A percentile compares a stretch with the other conserved stretches of the same genome.
Conservation (phyloP, 2,113 vertebrate genomes). For the Cepphus grylle region DNA sequence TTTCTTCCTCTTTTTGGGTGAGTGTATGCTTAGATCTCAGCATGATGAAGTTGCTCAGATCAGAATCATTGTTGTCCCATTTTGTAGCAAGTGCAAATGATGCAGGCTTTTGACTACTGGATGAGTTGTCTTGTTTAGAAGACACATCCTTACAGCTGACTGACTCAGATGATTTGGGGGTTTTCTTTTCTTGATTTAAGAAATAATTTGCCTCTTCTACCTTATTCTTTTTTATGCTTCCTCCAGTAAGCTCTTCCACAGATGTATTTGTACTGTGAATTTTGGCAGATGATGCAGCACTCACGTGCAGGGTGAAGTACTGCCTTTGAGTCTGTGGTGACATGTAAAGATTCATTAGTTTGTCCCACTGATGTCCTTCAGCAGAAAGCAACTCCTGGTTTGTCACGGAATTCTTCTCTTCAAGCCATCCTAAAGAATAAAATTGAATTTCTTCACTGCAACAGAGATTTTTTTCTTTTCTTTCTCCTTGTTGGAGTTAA, state of each 20-base stretch:
- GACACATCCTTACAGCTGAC: not conserved
- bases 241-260: not conserved
- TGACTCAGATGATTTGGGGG: not conserved
- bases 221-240: slow-evolving; percentile 20
- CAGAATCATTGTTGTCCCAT: slow-evolving; percentile 35
- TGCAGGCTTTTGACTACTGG: not conserved
- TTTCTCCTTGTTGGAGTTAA: not conserved
- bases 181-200: slow-evolving; percentile 4
- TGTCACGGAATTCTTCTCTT: not conserved
- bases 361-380: not conserved
- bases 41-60: slow-evolving; percentile 75
- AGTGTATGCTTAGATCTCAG: slow-evolving; percentile 67
- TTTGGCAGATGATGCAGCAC: not conserved
- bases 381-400: not conserved
- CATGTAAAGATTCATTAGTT: not conserved
- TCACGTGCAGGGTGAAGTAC: not conserved
- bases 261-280: not conserved
- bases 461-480: not conserved
- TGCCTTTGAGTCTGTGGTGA: not conserved
- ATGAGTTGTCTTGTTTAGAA: not conserved
- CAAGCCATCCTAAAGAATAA: slow-evolving; percentile 63
- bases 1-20: not conserved
- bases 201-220: not conserved
- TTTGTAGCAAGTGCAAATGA: not conserved
- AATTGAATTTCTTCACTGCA: not conserved